Percentiles rank a stretch among this genome's conserved stretches.
These are phyloP conservation scores for Meda fulgida DNA, from an alignment of 2,797 vertebrate genomes.

Conservation along the genomic window DNA sequence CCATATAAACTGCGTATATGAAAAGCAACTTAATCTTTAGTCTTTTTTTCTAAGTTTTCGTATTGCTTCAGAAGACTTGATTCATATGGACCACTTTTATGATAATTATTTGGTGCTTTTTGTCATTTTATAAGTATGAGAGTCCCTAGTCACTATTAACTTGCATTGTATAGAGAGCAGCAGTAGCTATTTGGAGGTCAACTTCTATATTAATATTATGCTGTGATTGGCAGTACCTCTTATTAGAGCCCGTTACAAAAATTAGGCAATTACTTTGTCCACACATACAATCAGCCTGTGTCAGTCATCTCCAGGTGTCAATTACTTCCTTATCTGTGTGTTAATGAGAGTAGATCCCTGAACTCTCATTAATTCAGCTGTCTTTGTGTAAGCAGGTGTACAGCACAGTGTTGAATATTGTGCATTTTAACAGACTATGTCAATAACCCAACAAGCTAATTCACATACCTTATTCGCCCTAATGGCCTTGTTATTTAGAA, in stretches of 20 bases:
- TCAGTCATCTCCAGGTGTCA: not conserved
- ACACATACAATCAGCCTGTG: constrained; percentile 8
- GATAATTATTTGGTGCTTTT: not conserved
- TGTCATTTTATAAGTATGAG: not conserved
- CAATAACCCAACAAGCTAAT: constrained; percentile 6
- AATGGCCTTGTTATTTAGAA: constrained; percentile 28
- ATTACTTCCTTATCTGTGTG: constrained; percentile 2
- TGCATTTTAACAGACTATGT: constrained; percentile 10
- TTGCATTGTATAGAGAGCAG: not conserved
- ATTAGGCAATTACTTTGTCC: constrained; percentile 35
- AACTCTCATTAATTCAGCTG: constrained; percentile 29
- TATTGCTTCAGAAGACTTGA: not conserved
- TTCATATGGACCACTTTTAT: not conserved
- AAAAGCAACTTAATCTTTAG: not conserved
- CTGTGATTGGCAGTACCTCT: constrained; percentile 23
- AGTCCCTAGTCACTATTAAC: not conserved
- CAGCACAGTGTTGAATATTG: constrained; percentile 18
- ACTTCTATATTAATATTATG: constrained; percentile 7
- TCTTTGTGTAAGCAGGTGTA: constrained; percentile 4
- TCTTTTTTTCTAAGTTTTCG: not conserved
- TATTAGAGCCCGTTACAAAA: constrained; percentile 22
- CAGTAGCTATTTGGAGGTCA: constrained; percentile 9
- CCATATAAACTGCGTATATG: rapidly evolving
- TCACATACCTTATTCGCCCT: not conserved
- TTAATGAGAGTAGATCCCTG: constrained; percentile 37